These are phyloP conservation scores for Charina bottae DNA, from an alignment of 2,113 vertebrate genomes.

Conservation along the genomic window DNA sequence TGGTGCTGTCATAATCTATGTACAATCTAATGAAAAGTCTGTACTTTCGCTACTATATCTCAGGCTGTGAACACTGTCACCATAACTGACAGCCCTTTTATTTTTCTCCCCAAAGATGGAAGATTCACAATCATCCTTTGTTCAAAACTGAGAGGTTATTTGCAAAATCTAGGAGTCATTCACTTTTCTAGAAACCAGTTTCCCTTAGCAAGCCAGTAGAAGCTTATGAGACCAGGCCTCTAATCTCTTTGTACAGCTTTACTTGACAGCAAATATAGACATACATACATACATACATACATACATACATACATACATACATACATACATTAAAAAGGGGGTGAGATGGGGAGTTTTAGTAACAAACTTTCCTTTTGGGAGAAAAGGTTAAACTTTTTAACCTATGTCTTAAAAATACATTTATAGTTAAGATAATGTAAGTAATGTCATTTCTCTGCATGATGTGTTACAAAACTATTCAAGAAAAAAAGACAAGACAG, in stretches of 20 bases:
- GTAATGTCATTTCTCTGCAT: background rate
- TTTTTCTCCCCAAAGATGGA: background rate
- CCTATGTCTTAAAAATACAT: background rate
- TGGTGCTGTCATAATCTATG: background rate
- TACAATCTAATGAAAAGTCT: background rate
- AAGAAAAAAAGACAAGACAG: background rate
- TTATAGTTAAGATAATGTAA: background rate
- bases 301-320: too few relatives aligned
- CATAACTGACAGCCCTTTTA: background rate
- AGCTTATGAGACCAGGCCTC: background rate
- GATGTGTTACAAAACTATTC: background rate
- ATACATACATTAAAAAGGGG: too few relatives aligned
- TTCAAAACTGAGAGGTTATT: background rate
- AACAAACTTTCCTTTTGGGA: background rate
- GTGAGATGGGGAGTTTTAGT: background rate
- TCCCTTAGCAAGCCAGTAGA: background rate
- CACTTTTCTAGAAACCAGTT: background rate
- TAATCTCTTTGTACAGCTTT: background rate
- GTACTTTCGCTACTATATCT: background rate
- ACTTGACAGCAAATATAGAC: background rate
- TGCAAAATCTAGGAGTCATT: background rate
- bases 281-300: too few relatives aligned
- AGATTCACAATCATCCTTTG: constrained; percentile 2
- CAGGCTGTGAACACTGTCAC: background rate
- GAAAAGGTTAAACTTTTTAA: background rate